These are phyloP conservation scores for Heliangelus exortis DNA, from an alignment of 2,797 vertebrate genomes.

Conservation along the genomic window DNA sequence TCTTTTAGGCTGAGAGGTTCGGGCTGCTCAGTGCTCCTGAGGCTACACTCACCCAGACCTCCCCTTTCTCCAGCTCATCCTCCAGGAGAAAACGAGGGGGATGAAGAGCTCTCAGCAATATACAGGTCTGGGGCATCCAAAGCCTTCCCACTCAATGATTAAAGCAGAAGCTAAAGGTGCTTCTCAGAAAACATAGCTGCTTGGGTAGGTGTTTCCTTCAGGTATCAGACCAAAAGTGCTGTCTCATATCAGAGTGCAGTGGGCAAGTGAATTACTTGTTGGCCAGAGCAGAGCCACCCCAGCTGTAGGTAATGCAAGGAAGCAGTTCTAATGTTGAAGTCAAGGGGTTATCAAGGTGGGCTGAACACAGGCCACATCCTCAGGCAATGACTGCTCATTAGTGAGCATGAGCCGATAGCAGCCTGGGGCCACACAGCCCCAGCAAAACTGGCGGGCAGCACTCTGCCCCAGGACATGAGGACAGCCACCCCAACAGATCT, in stretches of 20 bases:
- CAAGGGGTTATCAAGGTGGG: accelerated
- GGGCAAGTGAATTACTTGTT: neutral
- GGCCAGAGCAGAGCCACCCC: neutral
- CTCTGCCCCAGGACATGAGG: accelerated
- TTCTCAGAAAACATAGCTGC: neutral
- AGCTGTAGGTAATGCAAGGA: neutral
- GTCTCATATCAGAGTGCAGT: neutral
- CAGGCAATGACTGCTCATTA: neutral
- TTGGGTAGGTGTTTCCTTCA: neutral
- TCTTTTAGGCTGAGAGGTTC: neutral
- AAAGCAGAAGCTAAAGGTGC: neutral
- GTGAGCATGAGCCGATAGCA: accelerated
- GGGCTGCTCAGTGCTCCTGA: accelerated
- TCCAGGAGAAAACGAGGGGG: neutral
- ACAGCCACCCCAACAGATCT: neutral
- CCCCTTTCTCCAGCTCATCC: neutral
- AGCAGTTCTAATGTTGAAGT: neutral
- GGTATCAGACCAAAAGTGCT: neutral
- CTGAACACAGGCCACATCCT: neutral
- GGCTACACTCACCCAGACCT: neutral
- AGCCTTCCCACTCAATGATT: neutral
- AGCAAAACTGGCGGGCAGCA: neutral
- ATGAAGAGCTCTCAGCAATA: neutral
- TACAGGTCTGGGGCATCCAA: neutral
- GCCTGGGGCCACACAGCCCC: accelerated